These are phyloP conservation scores for Heliconius hewitsoni DNA, from an alignment of 1,140 invertebrate genomes.

Conservation along the genomic window DNA sequence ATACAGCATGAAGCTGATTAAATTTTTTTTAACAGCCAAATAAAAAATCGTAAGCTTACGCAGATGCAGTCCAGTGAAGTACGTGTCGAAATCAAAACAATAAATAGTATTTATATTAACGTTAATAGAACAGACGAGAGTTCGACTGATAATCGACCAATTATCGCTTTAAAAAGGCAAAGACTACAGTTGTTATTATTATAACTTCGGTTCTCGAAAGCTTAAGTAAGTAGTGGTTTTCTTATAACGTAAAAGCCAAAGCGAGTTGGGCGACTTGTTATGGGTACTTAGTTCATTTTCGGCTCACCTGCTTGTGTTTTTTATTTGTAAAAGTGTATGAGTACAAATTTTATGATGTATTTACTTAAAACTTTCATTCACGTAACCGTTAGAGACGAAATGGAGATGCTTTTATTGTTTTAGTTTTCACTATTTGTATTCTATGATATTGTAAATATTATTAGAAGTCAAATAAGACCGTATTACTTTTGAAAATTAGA, in stretches of 20 bases:
- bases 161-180: slow-evolving; percentile 51
- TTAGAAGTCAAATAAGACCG: background rate
- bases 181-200: slow-evolving; percentile 48
- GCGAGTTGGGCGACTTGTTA: slow-evolving; percentile 20
- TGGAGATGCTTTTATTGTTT: background rate
- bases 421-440: background rate
- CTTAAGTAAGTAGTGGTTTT: slow-evolving; percentile 35
- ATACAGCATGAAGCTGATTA: too few relatives aligned
- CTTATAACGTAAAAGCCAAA: slow-evolving; percentile 25
- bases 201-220: slow-evolving; percentile 39
- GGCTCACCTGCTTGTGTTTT: background rate
- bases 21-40: background rate
- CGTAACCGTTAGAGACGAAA: background rate
- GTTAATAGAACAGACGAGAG: slow-evolving; percentile 56
- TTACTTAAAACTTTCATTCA: background rate
- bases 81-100: slow-evolving; percentile 19
- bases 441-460: background rate
- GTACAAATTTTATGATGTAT: background rate
- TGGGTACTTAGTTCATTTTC: slow-evolving; percentile 19
- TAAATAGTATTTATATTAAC: slow-evolving; percentile 23
- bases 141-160: slow-evolving; percentile 52
- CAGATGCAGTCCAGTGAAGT: slow-evolving; percentile 3
- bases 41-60: background rate
- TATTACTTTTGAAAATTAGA: background rate
- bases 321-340: slow-evolving; percentile 18